Evolutionary conservation across 2,888 invertebrate genomes (phyloP).

Genomic region (Stenoptilia bipunctidactyla): DNA sequence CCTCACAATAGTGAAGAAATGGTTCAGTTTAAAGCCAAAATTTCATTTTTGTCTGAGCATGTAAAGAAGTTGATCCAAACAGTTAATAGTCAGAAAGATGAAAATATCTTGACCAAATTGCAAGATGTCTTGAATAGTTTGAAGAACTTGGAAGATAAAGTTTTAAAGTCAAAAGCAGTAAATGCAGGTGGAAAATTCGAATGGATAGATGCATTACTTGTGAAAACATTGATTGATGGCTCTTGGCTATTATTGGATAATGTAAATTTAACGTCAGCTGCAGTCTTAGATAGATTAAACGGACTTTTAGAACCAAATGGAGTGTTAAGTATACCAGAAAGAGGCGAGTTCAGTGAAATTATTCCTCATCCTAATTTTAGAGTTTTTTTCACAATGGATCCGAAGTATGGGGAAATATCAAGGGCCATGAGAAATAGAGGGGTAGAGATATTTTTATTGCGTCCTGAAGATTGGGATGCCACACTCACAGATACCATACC

Average conservation of each 20-base stretch:
- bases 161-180: constrained; percentile 70
- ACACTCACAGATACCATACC: constrained; percentile 42
- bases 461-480: constrained; percentile 36
- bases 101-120: constrained; percentile 19
- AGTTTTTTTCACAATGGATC: constrained; percentile 95
- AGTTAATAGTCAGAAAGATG: constrained; percentile 1
- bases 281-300: constrained; percentile 96
- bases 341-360: constrained; percentile 86
- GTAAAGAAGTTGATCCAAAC: constrained; percentile 18
- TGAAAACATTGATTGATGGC: constrained; percentile 86
- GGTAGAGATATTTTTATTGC: constrained; percentile 80
- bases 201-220: constrained; percentile 91
- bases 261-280: constrained; percentile 95
- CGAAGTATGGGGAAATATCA: constrained; percentile 95
- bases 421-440: constrained; percentile 99
- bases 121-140: constrained; percentile 36
- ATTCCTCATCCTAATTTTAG: constrained; percentile 92
- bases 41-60: constrained; percentile 34
- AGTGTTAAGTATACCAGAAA: constrained; percentile 88
- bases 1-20: constrained; percentile 26
- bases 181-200: constrained; percentile 92
- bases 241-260: constrained; percentile 91
- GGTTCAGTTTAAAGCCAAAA: constrained; percentile 33
- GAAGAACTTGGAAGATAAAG: constrained; percentile 41
- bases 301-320: constrained; percentile 95